Base-by-base conservation (phyloP, 2,113 vertebrate species). In the Talpa occidentalis region DNA sequence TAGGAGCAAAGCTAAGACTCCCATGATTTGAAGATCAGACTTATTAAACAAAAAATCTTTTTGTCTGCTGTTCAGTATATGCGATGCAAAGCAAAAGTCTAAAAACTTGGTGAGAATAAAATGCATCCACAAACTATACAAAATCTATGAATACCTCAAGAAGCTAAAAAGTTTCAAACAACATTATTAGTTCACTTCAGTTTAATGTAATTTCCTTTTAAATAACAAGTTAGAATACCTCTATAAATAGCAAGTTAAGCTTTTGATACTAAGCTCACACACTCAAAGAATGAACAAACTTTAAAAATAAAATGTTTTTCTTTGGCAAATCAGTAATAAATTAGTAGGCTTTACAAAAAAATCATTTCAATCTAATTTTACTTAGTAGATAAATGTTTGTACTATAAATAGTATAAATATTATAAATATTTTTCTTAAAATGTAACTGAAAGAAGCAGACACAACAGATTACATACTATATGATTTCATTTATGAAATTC, bases 111-210 rank as follows among this genome's bases (percentile, higher is more conserved):
- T 72, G 37, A 89, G 32, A 26, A 66, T 78, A 88, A 87, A 92
- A 82, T 74, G 16, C 90, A 88, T 91, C 52, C 35, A 89, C 32
- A 80, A 85, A 85, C 44, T 93, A 89, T 6, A 64, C 32, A 69
- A 83, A 91, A 77, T 70, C 59, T 70, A n/a, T 59, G 88, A 80
- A 42, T 62, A 86, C 19, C 17, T 37, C 10, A 90, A 62, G 32
- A 90, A 62, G 32, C 72, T 69, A 35, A 40, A 81, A 81, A 93
- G 64, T 84, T 94, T 93, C 62, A 86, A 86, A 78, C 77, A 40
- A 90, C 26, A 32, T 67, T 70, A 12, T 78, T 22, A 85, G 15
- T 66, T 56, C 70, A 52, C 52, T 94, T 95, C 79, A 40, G 26
- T 70, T 89, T 73, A 90, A 40, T 76, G 82, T 4, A n/a, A n/a